Conservation (phyloP, 2,888 invertebrate species). For the Halictus ligatus region DNA sequence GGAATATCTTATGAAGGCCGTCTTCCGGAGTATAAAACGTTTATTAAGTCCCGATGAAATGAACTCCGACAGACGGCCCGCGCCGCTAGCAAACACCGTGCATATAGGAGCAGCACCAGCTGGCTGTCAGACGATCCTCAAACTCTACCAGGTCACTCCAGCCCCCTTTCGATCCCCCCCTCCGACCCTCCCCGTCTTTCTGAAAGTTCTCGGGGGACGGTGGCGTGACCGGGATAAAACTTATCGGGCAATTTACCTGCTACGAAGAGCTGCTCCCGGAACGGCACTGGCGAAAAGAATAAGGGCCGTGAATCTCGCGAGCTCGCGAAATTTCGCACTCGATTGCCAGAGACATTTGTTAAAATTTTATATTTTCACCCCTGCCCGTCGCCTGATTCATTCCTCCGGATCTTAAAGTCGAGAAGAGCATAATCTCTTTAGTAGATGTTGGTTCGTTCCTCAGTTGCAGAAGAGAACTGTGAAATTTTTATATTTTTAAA, state of each 20-base stretch:
- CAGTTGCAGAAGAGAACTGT: not conserved
- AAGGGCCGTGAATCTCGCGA: constrained; percentile 5
- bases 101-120: constrained; percentile 43
- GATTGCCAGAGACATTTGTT: not conserved
- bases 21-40: constrained; percentile 62
- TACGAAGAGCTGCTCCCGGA: constrained; percentile 19
- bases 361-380: not conserved
- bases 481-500: not conserved
- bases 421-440: not conserved
- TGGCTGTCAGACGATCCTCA: constrained; percentile 56
- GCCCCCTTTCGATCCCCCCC: not conserved
- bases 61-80: constrained; percentile 56
- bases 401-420: not conserved
- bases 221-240: constrained; percentile 50
- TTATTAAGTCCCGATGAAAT: constrained; percentile 69
- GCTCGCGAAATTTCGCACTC: not conserved
- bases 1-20: constrained; percentile 59
- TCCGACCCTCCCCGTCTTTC: not conserved
- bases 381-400: not conserved
- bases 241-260: constrained; percentile 64
- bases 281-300: not conserved
- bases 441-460: not conserved
- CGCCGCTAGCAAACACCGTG: constrained; percentile 30
- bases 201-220: constrained; percentile 56
- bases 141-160: constrained; percentile 43